These are phyloP conservation scores for Rhabdophis nuchalis DNA, from an alignment of 2,797 vertebrate genomes.

Conservation along the genomic window DNA sequence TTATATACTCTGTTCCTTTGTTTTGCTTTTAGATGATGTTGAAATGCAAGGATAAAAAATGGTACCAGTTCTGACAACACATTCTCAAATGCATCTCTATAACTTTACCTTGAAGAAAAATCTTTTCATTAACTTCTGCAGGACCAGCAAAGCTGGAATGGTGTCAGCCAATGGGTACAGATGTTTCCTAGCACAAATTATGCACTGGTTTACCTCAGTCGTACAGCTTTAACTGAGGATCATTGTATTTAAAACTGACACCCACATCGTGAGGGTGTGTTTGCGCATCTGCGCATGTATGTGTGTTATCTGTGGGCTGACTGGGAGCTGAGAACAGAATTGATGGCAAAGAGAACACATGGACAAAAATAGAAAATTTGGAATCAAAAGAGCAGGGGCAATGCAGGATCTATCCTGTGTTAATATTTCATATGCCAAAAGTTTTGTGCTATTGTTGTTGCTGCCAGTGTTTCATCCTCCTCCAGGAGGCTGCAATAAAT, in stretches of 20 bases:
- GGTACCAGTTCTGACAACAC: conserved; percentile 95
- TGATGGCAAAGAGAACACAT: conserved; percentile 48
- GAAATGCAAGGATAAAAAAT: conserved; percentile 99
- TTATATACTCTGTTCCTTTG: conserved; percentile 4
- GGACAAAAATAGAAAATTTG: conserved; percentile 36
- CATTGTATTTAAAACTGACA: conserved; percentile 69
- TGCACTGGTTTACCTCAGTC: conserved; percentile 88
- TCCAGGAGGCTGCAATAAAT: conserved; percentile 66
- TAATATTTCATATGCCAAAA: conserved; percentile 82
- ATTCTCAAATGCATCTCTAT: conserved; percentile 62
- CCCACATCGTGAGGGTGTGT: conserved; percentile 41
- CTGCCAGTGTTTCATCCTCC: conserved; percentile 75
- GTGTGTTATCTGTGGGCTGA: conserved; percentile 62
- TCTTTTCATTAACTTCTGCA: conserved; percentile 76
- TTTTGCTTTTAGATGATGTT: conserved; percentile 90
- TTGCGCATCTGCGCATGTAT: conserved; percentile 51
- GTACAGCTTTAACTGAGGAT: conserved; percentile 79
- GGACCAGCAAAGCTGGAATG: conserved; percentile 72
- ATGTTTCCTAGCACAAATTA: conserved; percentile 91
- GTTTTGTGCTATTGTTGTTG: conserved; percentile 76
- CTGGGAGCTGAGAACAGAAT: conserved; percentile 57
- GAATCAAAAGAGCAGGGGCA: conserved; percentile 60
- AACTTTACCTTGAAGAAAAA: conserved; percentile 74
- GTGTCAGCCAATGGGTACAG: conserved; percentile 74
- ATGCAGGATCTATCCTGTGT: conserved; percentile 74